phyloP scores from a whole-genome alignment of 2,888 invertebrate species.

The Trichacis sp. region DNA sequence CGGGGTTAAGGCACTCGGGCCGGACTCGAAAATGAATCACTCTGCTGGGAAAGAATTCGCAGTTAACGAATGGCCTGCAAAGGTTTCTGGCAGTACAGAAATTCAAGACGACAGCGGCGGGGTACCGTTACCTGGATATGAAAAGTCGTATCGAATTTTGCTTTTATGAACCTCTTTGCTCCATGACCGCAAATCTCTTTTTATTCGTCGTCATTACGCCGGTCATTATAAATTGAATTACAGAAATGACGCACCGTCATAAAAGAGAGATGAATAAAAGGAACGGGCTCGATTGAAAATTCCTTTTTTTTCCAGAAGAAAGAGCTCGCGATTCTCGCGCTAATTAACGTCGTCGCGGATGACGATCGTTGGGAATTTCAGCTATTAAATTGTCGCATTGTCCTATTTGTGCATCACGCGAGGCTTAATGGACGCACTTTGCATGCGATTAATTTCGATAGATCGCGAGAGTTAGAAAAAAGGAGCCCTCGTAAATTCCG shows the following conservation, averaged over 20 bases:
- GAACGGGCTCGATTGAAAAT: background rate
- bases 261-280: background rate
- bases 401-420: slow-evolving; percentile 19
- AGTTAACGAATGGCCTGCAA: slow-evolving; percentile 34
- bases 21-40: slow-evolving; percentile 23
- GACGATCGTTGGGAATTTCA: slow-evolving; percentile 23
- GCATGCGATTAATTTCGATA: slow-evolving; percentile 13
- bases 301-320: background rate
- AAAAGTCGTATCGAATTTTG: slow-evolving; percentile 39
- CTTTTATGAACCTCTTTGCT: slow-evolving; percentile 17
- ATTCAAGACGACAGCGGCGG: slow-evolving; percentile 23
- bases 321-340: slow-evolving; percentile 10
- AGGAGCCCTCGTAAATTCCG: no score
- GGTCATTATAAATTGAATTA: background rate
- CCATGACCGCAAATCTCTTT: slow-evolving; percentile 21
- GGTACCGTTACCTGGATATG: slow-evolving; percentile 36
- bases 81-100: slow-evolving; percentile 36
- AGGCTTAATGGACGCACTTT: slow-evolving; percentile 11
- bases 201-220: slow-evolving; percentile 20
- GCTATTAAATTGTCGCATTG: slow-evolving; percentile 25
- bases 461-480: no score
- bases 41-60: slow-evolving; percentile 32
- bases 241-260: background rate
- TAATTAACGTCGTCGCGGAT: slow-evolving; percentile 27
- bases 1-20: slow-evolving; percentile 14